These are phyloP conservation scores for Zhengitettix transpicula DNA, from an alignment of 2,888 invertebrate species.

Conservation along the genomic window DNA sequence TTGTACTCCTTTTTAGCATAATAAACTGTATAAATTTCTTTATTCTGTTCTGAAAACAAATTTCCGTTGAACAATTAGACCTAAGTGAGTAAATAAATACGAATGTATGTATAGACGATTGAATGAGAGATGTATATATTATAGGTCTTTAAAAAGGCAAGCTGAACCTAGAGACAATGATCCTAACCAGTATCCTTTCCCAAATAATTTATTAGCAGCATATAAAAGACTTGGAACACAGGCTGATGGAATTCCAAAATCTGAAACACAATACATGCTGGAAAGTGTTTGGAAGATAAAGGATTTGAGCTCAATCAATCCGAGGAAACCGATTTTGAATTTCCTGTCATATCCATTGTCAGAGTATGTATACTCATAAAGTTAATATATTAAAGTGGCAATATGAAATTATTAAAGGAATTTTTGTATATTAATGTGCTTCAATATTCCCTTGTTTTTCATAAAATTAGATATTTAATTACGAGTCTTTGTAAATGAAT, in stretches of 20 bases:
- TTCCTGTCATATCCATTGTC: background rate
- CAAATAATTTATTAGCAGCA: conserved; percentile 31
- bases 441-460: no score
- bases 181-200: conserved; percentile 29
- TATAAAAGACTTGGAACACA: conserved; percentile 30
- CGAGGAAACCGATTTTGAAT: background rate
- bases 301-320: background rate
- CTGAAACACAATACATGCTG: conserved; percentile 33
- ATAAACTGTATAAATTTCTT: no score
- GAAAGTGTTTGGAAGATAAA: conserved; percentile 12
- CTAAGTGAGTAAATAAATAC: no score
- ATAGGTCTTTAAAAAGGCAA: conserved; percentile 15
- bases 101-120: no score
- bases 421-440: no score
- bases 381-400: background rate
- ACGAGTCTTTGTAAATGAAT: no score
- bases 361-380: background rate
- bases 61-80: no score
- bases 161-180: conserved; percentile 33
- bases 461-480: no score
- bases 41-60: no score
- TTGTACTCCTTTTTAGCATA: no score
- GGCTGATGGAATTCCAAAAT: conserved; percentile 26
- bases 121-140: no score
- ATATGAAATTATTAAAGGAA: no score